Evolutionary conservation across 2,113 vertebrate genomes (phyloP).

Genomic region (Machaerirhynchus nigripectus): DNA sequence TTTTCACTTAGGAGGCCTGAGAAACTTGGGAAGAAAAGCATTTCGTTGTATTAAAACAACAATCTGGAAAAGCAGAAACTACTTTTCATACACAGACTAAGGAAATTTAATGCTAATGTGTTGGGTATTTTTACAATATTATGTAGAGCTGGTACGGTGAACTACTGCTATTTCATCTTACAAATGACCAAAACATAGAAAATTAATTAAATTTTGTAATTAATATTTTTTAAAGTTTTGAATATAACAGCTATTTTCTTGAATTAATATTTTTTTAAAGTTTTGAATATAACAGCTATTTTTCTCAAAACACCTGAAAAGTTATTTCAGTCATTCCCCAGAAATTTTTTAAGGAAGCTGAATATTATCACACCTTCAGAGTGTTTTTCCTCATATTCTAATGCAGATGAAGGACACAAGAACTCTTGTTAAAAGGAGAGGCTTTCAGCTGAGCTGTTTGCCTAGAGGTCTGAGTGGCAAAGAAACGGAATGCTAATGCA

Average conservation of each 20-base stretch:
- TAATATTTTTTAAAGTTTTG: accelerated
- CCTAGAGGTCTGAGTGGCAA: background rate
- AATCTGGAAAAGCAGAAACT: background rate
- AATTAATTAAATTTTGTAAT: background rate
- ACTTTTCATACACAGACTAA: background rate
- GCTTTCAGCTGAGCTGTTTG: background rate
- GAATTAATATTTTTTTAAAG: background rate
- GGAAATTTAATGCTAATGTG: background rate
- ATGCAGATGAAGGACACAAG: background rate
- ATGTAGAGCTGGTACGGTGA: background rate
- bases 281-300: background rate
- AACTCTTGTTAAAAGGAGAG: background rate
- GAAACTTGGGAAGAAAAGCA: background rate
- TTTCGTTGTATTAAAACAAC: background rate
- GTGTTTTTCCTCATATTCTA: background rate
- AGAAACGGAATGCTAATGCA: background rate
- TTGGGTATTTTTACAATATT: background rate
- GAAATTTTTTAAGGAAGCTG: background rate
- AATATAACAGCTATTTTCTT: background rate
- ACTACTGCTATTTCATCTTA: background rate
- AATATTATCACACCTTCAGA: background rate
- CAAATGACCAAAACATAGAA: background rate
- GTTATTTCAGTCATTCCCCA: background rate
- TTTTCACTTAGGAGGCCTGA: background rate
- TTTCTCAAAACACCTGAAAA: background rate